These are phyloP conservation scores for Diarsia brunnea DNA, from an alignment of 2,888 invertebrate genomes.

Conservation along the genomic window DNA sequence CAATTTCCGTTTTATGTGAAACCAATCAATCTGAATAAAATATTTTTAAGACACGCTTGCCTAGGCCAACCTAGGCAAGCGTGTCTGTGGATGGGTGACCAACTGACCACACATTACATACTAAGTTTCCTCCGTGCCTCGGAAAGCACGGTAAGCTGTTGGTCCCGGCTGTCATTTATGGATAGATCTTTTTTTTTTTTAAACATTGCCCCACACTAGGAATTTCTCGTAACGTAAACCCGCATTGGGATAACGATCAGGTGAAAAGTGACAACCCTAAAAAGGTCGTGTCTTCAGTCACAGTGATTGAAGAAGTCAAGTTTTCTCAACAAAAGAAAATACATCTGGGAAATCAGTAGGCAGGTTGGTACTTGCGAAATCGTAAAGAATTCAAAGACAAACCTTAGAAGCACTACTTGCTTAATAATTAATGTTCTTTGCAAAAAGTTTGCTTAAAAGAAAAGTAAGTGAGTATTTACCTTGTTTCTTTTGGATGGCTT, in stretches of 20 bases:
- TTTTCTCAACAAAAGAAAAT: conserved; percentile 58
- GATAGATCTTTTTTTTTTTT: no score
- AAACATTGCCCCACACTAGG: no score
- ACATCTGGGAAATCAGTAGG: conserved; percentile 60
- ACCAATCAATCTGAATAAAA: background rate
- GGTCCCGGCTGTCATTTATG: no score
- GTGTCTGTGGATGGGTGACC: no score
- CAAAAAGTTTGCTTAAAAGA: conserved; percentile 30
- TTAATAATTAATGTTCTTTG: conserved; percentile 53
- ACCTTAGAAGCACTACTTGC: conserved; percentile 34
- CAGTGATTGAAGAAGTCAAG: conserved; percentile 74
- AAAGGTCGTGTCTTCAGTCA: conserved; percentile 63
- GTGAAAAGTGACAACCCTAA: conserved; percentile 29
- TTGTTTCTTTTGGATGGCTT: conserved; percentile 11
- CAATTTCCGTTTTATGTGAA: background rate
- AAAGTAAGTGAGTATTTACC: conserved; percentile 26
- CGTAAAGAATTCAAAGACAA: conserved; percentile 60
- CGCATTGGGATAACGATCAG: background rate
- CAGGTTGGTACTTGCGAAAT: conserved; percentile 32
- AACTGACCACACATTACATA: no score
- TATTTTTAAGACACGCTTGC: no score
- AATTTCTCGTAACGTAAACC: no score
- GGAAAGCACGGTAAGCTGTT: no score
- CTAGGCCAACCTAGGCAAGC: no score
- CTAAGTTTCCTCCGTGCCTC: no score